Base-by-base conservation (phyloP, 2,797 vertebrate species). In the Sebastes kiyomatsui region DNA sequence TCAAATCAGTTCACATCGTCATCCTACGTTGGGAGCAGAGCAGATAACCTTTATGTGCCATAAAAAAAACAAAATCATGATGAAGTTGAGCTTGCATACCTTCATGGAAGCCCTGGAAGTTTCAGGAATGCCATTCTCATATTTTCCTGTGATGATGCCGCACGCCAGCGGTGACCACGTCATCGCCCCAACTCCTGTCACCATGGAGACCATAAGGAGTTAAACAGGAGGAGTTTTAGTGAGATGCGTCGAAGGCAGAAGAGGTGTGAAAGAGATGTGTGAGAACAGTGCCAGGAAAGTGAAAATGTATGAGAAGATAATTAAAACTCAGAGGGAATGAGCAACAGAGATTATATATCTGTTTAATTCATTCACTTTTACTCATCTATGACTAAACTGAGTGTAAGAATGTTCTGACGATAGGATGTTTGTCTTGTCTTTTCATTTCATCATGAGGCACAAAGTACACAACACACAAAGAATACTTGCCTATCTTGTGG, bases 81-180 rank as follows among this genome's bases (percentile, higher is more conserved):
- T 5, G 32, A 55, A 49, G 38, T 25, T 12, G n/a, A 49, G n/a
- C 11, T 49, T 22, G 4, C 22, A 30, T 84, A 99, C 99, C 97
- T 99, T 99, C 87, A 99, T 95, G 2, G 99, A 98, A 46, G 99
- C 99, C 90, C 99, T 96, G 68, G 99, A 98, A 77, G 96, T 96
- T 86, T 99, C 98, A 33, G 99, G 99, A 83, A 99, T 98, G 49
- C 98, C 98, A 0, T 98, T 99, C 88, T 99, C 97, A 0, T 99
- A 99, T 95, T 99, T 99, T 84, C 99, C 99, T 61, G 97, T 97
- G 94, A 99, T 99, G 95, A 99, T 97, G 75, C 99, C 99, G 67
- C 99, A 99, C 33, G 99, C 99, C 52, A 99, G 96, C 0, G 99
- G 99, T 49, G 99, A 99, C 99, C 99, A 99, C 0, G 99, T 99